Conservation (phyloP, 2,113 vertebrate species). For the Dascyllus trimaculatus region DNA sequence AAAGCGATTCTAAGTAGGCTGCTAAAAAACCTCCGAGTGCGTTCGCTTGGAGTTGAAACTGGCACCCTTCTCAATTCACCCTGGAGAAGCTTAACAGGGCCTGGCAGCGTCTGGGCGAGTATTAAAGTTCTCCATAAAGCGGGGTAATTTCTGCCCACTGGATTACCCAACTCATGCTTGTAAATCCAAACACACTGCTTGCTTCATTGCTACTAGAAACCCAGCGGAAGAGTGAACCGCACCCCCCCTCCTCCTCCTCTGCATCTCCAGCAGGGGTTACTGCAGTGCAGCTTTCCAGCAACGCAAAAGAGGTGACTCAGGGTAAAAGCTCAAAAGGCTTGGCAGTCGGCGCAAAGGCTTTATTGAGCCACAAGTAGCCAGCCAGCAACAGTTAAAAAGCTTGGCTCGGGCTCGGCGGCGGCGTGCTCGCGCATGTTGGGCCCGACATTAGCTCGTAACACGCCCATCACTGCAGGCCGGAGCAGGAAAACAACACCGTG, state of each 20-base stretch:
- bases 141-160: slow-evolving; percentile 56
- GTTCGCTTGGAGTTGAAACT: slow-evolving; percentile 37
- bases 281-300: slow-evolving; percentile 46
- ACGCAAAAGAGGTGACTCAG: slow-evolving; percentile 52
- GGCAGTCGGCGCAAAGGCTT: slow-evolving; percentile 44
- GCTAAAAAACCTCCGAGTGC: not conserved
- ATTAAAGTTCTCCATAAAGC: slow-evolving; percentile 69
- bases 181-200: slow-evolving; percentile 48
- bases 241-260: not conserved
- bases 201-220: slow-evolving; percentile 55
- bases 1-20: slow-evolving; percentile 6
- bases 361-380: slow-evolving; percentile 40
- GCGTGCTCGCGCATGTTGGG: not conserved
- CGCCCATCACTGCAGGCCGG: slow-evolving; percentile 6
- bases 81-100: slow-evolving; percentile 42
- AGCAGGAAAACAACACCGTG: slow-evolving; percentile 7
- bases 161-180: slow-evolving; percentile 65
- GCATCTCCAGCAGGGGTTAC: slow-evolving; percentile 52
- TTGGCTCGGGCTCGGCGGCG: not conserved
- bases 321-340: slow-evolving; percentile 56
- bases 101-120: slow-evolving; percentile 22
- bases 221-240: slow-evolving; percentile 20
- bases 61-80: slow-evolving; percentile 40
- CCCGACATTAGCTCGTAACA: slow-evolving; percentile 2
- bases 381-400: slow-evolving; percentile 32